A percentile compares a stretch with the other conserved stretches of the same genome.
Conservation (phyloP, 2,888 invertebrate species). For the Lissonota sp. region DNA sequence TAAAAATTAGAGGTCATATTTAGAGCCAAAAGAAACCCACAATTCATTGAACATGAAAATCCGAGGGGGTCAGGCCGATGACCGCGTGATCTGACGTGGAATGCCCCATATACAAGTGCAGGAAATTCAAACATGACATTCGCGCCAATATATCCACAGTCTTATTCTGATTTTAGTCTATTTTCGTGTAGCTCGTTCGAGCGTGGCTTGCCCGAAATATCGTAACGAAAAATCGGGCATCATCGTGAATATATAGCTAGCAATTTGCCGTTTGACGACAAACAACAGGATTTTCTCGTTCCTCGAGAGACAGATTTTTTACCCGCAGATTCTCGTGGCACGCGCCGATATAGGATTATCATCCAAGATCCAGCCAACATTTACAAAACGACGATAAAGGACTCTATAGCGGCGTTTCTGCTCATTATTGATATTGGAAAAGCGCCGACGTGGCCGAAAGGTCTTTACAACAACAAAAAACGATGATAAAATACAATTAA, state of each 20-base stretch:
- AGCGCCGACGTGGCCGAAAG: neutral
- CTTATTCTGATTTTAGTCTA: conserved; percentile 70
- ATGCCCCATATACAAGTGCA: conserved; percentile 13
- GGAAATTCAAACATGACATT: conserved; percentile 60
- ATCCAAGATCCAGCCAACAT: too few relatives aligned
- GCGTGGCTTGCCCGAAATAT: conserved; percentile 42
- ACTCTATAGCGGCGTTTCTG: too few relatives aligned
- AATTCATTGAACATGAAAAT: too few relatives aligned
- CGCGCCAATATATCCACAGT: conserved; percentile 56
- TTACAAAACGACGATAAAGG: too few relatives aligned
- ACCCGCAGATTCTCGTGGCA: neutral
- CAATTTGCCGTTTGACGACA: conserved; percentile 5
- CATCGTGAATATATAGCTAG: conserved; percentile 5
- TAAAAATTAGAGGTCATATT: too few relatives aligned
- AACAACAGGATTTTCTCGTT: too few relatives aligned
- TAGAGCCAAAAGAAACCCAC: too few relatives aligned
- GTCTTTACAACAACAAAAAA: neutral
- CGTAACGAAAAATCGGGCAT: conserved; percentile 20
- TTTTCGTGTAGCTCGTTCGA: conserved; percentile 60
- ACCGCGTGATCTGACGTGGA: too few relatives aligned
- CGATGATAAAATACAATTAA: neutral
- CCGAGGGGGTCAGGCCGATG: too few relatives aligned
- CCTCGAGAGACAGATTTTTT: neutral
- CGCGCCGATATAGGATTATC: neutral
- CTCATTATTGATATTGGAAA: too few relatives aligned